A percentile compares a stretch with the other conserved stretches of the same genome.
phyloP scores from a whole-genome alignment of 2,113 vertebrate genomes.

The Ammodytes dubius region DNA sequence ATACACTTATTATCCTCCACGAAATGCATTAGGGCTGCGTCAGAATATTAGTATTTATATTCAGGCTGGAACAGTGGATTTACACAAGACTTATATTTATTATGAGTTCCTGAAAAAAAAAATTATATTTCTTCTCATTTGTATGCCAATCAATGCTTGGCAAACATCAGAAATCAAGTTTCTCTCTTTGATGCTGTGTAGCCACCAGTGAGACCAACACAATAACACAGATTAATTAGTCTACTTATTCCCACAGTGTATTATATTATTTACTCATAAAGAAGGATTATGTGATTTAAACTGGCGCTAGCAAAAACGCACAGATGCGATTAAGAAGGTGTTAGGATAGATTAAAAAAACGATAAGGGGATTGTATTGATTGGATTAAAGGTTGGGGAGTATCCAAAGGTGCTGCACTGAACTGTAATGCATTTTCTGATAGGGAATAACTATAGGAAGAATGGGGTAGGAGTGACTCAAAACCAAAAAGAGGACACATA shows the following conservation, averaged over 20 bases:
- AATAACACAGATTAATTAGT: conserved; percentile 22
- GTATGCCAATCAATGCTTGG: conserved; percentile 6
- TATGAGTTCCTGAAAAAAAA: conserved; percentile 10
- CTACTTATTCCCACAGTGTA: not conserved
- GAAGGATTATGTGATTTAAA: conserved; percentile 15
- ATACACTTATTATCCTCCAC: not conserved
- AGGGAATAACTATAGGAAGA: not conserved
- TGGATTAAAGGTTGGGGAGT: conserved; percentile 29
- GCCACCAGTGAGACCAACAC: not conserved
- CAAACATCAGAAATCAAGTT: not conserved
- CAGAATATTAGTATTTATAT: conserved; percentile 14
- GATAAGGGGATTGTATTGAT: conserved; percentile 23
- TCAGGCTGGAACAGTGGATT: not conserved
- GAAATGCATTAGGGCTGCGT: not conserved
- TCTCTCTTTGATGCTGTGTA: conserved; percentile 1
- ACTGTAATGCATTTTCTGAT: not conserved
- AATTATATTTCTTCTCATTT: conserved; percentile 7
- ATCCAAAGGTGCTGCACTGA: not conserved
- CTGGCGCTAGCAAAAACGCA: conserved; percentile 1
- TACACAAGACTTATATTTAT: not conserved
- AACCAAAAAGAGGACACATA: too few relatives aligned
- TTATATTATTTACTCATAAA: conserved; percentile 19
- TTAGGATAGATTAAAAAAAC: conserved; percentile 26
- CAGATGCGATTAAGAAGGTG: conserved; percentile 42
- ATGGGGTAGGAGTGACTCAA: not conserved